Evolutionary conservation across 2,113 vertebrate species (phyloP).

Genomic region (Grantiella picta): DNA sequence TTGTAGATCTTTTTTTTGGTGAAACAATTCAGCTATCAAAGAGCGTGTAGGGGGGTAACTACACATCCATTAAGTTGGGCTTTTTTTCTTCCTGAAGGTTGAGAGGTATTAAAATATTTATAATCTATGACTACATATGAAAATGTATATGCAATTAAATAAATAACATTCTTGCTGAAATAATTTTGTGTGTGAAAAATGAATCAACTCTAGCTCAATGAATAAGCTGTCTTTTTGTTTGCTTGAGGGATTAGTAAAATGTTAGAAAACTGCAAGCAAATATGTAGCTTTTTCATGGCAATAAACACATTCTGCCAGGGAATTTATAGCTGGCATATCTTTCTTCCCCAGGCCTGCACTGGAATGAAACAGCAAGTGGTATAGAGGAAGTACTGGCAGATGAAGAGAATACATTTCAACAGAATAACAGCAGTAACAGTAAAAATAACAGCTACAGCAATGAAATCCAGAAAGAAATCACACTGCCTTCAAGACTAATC

Average conservation of each 20-base stretch:
- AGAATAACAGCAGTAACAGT: constrained; percentile 76
- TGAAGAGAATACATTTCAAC: constrained; percentile 67
- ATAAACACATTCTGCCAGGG: neutral
- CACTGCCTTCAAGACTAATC: constrained; percentile 90
- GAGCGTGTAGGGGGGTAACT: neutral
- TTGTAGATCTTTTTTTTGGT: neutral
- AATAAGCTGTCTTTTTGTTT: neutral
- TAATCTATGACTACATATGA: neutral
- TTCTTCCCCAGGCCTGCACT: constrained; percentile 65
- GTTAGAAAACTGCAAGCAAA: neutral
- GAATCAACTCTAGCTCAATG: neutral
- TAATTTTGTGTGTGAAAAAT: neutral
- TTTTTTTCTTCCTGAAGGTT: neutral
- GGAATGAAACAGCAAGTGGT: constrained; percentile 75
- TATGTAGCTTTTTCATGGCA: neutral
- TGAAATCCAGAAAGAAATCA: constrained; percentile 82
- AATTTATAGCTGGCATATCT: constrained; percentile 37
- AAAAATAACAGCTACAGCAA: constrained; percentile 76
- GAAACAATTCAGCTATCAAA: neutral
- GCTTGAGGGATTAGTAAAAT: neutral
- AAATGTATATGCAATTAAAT: neutral
- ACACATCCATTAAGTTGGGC: neutral
- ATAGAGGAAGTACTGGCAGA: constrained; percentile 54
- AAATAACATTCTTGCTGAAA: neutral
- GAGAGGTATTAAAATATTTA: constrained; percentile 1